Evolutionary conservation across 2,113 vertebrate genomes (phyloP).

Genomic region (Dinomys branickii): DNA sequence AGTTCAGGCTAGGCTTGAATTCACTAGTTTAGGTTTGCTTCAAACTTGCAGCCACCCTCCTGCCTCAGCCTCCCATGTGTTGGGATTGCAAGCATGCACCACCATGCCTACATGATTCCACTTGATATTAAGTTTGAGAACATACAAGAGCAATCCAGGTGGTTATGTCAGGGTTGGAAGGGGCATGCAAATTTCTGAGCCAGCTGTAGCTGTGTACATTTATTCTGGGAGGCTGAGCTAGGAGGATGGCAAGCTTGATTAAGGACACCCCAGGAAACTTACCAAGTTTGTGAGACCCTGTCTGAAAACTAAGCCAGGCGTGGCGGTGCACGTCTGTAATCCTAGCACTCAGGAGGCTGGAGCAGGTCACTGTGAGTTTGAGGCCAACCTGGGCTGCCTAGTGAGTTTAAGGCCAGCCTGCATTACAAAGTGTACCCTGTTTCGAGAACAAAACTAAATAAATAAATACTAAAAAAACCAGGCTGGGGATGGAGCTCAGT

Average conservation of each 20-base stretch:
- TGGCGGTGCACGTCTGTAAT: neutral
- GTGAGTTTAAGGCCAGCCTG: neutral
- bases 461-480: neutral
- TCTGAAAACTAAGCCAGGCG: neutral
- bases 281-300: neutral
- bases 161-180: too few species aligned
- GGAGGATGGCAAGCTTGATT: neutral
- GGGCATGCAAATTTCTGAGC: neutral
- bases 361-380: neutral
- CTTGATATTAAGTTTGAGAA: neutral
- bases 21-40: neutral
- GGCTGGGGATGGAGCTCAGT: neutral
- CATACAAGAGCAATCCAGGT: neutral
- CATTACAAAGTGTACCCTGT: neutral
- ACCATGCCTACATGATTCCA: neutral
- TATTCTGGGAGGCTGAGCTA: neutral
- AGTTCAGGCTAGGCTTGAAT: neutral
- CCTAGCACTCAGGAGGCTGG: neutral
- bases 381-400: too few species aligned
- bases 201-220: neutral
- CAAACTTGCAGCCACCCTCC: neutral
- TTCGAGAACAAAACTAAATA: neutral
- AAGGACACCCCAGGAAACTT: neutral
- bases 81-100: neutral
- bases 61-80: neutral